Conservation (phyloP, 35 echinoderm and acorn worm species). For the Eucidaris tribuloides region DNA sequence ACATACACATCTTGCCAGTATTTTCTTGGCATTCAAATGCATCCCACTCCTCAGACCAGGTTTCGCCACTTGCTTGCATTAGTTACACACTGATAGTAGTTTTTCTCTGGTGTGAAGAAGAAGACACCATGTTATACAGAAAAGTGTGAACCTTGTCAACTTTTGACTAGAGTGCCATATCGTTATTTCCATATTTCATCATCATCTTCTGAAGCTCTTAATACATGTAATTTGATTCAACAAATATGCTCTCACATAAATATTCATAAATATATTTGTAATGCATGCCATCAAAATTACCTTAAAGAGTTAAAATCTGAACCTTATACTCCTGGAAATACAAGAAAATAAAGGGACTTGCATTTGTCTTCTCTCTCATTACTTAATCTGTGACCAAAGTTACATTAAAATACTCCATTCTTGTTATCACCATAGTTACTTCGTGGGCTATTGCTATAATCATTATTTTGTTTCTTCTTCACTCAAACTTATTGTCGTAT, state of each 20-base stretch:
- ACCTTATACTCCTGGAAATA: not conserved
- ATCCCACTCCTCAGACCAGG: not conserved
- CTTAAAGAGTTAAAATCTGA: not conserved
- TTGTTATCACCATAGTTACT: not conserved
- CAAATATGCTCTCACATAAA: constrained; percentile 7
- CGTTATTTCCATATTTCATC: constrained; percentile 10
- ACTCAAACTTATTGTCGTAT: not conserved
- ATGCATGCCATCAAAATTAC: constrained; percentile 11
- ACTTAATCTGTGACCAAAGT: not conserved
- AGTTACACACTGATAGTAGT: not conserved
- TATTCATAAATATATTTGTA: constrained; percentile 5
- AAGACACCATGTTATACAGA: not conserved
- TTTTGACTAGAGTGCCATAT: not conserved
- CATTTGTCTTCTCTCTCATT: not conserved
- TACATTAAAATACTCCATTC: not conserved
- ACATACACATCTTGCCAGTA: not conserved
- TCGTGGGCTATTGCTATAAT: not conserved
- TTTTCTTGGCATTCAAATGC: not conserved
- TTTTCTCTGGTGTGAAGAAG: constrained; percentile 1
- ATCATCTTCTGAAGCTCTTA: not conserved
- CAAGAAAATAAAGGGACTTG: not conserved
- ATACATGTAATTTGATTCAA: not conserved
- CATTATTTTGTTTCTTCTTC: not conserved
- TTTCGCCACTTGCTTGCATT: not conserved
- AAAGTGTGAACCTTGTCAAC: constrained; percentile 6